These are phyloP conservation scores for Drosophila rufa DNA, from an alignment of 1,140 invertebrate species.

Conservation along the genomic window DNA sequence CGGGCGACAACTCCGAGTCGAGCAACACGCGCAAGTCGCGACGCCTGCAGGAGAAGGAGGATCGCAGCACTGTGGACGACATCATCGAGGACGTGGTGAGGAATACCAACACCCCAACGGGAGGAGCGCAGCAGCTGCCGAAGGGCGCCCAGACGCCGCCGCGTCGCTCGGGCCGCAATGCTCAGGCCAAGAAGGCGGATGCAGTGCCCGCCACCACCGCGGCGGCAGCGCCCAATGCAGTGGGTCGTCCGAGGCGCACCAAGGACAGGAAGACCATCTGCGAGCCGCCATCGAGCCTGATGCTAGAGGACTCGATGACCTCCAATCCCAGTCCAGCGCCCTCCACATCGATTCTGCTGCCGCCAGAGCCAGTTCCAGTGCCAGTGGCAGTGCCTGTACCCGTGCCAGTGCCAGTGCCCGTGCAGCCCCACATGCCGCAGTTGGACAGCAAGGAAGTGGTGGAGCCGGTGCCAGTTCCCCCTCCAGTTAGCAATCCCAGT, in stretches of 20 bases:
- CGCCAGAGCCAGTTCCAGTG: conserved; percentile 4
- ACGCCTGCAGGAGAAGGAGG: conserved; percentile 90
- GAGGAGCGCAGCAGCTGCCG: conserved; percentile 61
- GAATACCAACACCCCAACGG: conserved; percentile 87
- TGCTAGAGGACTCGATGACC: conserved; percentile 86
- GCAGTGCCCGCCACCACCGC: conserved; percentile 78
- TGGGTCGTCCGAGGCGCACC: conserved; percentile 86
- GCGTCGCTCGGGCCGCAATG: conserved; percentile 65
- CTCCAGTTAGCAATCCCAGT: background rate
- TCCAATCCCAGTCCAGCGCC: conserved; percentile 6
- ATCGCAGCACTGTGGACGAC: conserved; percentile 92
- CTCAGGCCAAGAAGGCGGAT: conserved; percentile 65
- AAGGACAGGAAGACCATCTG: conserved; percentile 88
- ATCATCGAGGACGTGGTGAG: conserved; percentile 94
- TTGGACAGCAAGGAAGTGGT: conserved; percentile 41
- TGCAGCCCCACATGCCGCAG: conserved; percentile 41
- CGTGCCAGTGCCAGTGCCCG: background rate
- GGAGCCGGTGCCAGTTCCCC: background rate
- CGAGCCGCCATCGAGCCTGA: conserved; percentile 86
- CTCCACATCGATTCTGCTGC: background rate
- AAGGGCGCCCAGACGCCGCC: conserved; percentile 81
- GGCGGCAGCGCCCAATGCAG: conserved; percentile 80
- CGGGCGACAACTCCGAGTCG: conserved; percentile 88
- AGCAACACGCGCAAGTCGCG: conserved; percentile 92
- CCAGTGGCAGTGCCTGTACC: background rate